A percentile compares a stretch with the other conserved stretches of the same genome.
These are phyloP conservation scores for Lydus trimaculatus DNA, from an alignment of 2,888 invertebrate species.

Conservation along the genomic window DNA sequence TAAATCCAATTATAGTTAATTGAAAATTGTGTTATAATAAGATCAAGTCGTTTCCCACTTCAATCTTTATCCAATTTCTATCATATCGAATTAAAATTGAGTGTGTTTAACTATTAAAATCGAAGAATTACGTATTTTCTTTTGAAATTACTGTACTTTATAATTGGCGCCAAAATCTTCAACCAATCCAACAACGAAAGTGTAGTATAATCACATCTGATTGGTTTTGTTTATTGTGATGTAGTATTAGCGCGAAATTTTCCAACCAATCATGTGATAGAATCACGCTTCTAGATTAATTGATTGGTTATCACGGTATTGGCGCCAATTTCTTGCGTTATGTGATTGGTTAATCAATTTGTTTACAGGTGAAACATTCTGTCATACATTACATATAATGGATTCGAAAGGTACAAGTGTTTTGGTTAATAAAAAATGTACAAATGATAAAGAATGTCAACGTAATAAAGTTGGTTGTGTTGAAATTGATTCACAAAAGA, in stretches of 20 bases:
- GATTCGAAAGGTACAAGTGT: conserved; percentile 70
- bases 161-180: too few species aligned
- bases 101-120: too few species aligned
- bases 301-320: neutral
- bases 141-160: too few species aligned
- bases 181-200: too few species aligned
- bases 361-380: conserved; percentile 65
- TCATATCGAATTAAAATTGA: conserved; percentile 28
- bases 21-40: conserved; percentile 19
- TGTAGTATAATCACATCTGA: too few species aligned
- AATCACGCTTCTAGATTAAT: neutral
- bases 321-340: neutral
- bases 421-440: conserved; percentile 71
- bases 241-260: neutral
- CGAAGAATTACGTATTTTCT: too few species aligned
- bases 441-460: conserved; percentile 67
- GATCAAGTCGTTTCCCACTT: neutral
- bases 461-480: conserved; percentile 68
- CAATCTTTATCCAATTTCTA: neutral
- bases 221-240: too few species aligned
- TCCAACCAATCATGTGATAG: neutral
- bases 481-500: conserved; percentile 69
- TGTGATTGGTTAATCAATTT: conserved; percentile 19
- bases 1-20: conserved; percentile 26
- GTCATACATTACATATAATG: conserved; percentile 70